Evolutionary conservation across 2,113 vertebrate species (phyloP).

Genomic region (Corydoras maculifer): DNA sequence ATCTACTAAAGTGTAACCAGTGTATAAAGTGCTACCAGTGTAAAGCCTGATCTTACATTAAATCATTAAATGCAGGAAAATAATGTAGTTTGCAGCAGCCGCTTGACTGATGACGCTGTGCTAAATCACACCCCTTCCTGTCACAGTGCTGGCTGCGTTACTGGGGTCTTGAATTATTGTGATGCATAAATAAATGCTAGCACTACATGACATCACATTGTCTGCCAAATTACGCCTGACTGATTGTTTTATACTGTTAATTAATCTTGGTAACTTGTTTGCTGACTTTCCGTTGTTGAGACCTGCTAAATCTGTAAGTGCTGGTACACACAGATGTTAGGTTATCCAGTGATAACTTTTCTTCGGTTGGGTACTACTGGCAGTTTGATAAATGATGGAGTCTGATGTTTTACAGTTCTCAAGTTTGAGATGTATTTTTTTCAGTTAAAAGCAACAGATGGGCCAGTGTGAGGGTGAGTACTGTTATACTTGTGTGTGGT

Average conservation of each 20-base stretch:
- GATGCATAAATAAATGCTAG: conserved; percentile 46
- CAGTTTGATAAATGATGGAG: conserved; percentile 32
- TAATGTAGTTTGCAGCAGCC: conserved; percentile 28
- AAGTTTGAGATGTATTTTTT: conserved; percentile 21
- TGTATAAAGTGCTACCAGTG: no score
- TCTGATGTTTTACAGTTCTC: conserved; percentile 38
- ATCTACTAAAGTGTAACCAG: no score
- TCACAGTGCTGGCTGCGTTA: conserved; percentile 32
- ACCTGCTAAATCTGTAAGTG: conserved; percentile 32
- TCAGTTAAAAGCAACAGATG: conserved; percentile 34
- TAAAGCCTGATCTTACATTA: no score
- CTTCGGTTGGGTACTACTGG: conserved; percentile 17
- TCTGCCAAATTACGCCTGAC: conserved; percentile 48
- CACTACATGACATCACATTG: conserved; percentile 45
- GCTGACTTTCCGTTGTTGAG: conserved; percentile 38
- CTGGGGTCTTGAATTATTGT: conserved; percentile 47
- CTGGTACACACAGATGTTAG: conserved; percentile 37
- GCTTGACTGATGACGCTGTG: conserved; percentile 41
- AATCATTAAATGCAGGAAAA: conserved; percentile 30
- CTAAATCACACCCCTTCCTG: conserved; percentile 48
- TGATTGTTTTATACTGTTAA: conserved; percentile 44
- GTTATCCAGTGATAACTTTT: conserved; percentile 25
- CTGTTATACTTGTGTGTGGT: conserved; percentile 12
- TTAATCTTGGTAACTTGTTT: conserved; percentile 49
- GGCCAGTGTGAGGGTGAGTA: conserved; percentile 17